Conservation (phyloP, 2,113 vertebrate species). For the Podocnemis expansa region DNA sequence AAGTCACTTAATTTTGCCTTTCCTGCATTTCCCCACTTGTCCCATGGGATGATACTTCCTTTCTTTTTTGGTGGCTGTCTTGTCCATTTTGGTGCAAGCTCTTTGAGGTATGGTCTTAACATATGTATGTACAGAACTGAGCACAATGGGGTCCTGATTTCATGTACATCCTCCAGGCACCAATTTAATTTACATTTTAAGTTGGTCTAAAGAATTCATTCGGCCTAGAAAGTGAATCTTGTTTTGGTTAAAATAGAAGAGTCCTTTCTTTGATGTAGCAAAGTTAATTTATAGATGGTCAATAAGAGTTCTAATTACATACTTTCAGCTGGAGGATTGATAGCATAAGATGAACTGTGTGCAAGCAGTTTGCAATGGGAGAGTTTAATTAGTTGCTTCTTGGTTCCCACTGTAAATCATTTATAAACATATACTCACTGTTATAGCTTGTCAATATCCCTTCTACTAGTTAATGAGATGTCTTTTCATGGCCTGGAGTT, state of each 20-base stretch:
- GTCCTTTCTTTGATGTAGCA: constrained; percentile 27
- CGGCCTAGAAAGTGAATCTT: not conserved
- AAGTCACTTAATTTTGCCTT: constrained; percentile 3
- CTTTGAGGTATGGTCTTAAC: not conserved
- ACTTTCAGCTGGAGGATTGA: constrained; percentile 46
- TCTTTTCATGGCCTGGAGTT: constrained; percentile 70
- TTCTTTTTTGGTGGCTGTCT: not conserved
- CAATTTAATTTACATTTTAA: not conserved
- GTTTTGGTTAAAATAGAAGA: constrained; percentile 3
- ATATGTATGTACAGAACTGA: not conserved
- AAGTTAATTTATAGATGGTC: constrained; percentile 59
- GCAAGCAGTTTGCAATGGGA: constrained; percentile 22
- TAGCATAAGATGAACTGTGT: constrained; percentile 39
- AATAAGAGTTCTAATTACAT: constrained; percentile 60
- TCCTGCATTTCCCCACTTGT: not conserved
- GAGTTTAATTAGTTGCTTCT: constrained; percentile 63
- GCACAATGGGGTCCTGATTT: not conserved
- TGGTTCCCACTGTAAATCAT: constrained; percentile 66
- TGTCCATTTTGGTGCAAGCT: not conserved
- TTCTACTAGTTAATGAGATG: constrained; percentile 77
- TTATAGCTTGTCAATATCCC: constrained; percentile 72
- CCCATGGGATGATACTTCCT: not conserved
- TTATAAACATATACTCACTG: constrained; percentile 71
- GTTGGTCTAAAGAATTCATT: not conserved
- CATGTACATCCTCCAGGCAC: not conserved